These are phyloP conservation scores for Argyresthia albistria DNA, from an alignment of 2,888 invertebrate genomes.

Conservation along the genomic window DNA sequence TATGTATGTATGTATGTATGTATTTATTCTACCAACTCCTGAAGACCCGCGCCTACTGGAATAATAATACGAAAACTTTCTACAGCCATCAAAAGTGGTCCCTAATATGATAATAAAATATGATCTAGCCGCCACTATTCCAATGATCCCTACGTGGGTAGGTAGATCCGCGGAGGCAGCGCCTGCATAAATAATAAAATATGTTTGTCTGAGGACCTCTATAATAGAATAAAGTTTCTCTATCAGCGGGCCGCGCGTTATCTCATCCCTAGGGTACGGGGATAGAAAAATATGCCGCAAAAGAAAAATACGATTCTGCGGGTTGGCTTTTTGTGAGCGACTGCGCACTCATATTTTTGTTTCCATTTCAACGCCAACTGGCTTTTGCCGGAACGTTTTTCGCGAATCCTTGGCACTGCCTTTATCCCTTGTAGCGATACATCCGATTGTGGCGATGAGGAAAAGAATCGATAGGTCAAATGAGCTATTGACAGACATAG, in stretches of 20 bases:
- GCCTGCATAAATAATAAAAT: slow-evolving; percentile 10
- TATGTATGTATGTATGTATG: too few species aligned
- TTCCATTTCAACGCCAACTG: not conserved
- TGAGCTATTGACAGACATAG: too few species aligned
- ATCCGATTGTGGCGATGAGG: too few species aligned
- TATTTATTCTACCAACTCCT: too few species aligned
- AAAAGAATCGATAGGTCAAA: too few species aligned
- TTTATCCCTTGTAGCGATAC: too few species aligned
- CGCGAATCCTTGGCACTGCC: too few species aligned
- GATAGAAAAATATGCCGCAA: slow-evolving; percentile 5
- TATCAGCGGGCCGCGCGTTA: slow-evolving; percentile 7
- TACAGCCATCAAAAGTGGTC: too few species aligned
- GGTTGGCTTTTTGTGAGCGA: not conserved
- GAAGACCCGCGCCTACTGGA: too few species aligned
- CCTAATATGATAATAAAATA: too few species aligned
- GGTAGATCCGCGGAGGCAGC: not conserved
- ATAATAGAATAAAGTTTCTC: slow-evolving; percentile 11
- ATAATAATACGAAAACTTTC: too few species aligned
- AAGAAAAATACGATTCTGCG: slow-evolving; percentile 5
- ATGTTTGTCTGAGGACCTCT: slow-evolving; percentile 8
- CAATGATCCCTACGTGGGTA: not conserved
- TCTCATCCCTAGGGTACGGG: slow-evolving; percentile 4
- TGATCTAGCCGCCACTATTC: not conserved
- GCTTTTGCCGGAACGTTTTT: not conserved
- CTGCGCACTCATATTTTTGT: not conserved